These are phyloP conservation scores for Sebastes jordani DNA, from an alignment of 2,797 vertebrate genomes.

Conservation along the genomic window DNA sequence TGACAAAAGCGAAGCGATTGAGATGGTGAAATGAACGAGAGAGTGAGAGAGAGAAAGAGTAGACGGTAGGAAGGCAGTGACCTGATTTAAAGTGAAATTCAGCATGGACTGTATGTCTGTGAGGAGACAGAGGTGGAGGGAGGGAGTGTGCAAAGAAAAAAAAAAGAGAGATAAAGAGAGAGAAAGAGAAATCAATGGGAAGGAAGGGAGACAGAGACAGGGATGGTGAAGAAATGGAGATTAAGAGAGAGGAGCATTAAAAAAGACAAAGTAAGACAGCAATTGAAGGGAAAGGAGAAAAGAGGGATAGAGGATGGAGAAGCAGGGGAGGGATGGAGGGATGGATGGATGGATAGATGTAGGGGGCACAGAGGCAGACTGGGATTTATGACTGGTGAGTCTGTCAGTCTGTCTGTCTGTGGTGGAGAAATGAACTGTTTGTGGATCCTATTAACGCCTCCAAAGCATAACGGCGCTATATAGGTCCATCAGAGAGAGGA, in stretches of 20 bases:
- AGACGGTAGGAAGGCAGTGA: constrained; percentile 76
- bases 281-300: constrained; percentile 16
- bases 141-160: not conserved
- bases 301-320: not conserved
- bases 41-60: constrained; percentile 27
- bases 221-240: constrained; percentile 43
- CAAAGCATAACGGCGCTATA: constrained; percentile 26
- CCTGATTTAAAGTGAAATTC: constrained; percentile 84
- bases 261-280: constrained; percentile 37
- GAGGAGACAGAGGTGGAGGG: constrained; percentile 51
- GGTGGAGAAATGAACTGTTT: constrained; percentile 57
- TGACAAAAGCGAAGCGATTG: constrained; percentile 70
- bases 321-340: not conserved
- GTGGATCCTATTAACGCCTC: constrained; percentile 67
- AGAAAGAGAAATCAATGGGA: constrained; percentile 48
- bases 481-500: constrained; percentile 29
- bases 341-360: not conserved
- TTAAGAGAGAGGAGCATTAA: constrained; percentile 40
- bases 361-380: constrained; percentile 28
- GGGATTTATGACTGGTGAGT: constrained; percentile 59
- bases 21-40: constrained; percentile 54
- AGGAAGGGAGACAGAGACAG: constrained; percentile 30
- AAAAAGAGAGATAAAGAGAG: constrained; percentile 3
- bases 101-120: constrained; percentile 73
- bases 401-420: constrained; percentile 20